phyloP scores from a whole-genome alignment of 1,140 invertebrate species.

The silkworm (Bombyx mori) region ASM3026992v2 NC_085124.1:12532001-12532500 shows the following conservation, averaged over 20 bases:
- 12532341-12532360: conserved; percentile 23
- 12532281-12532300: conserved; percentile 23
- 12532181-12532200: conserved; percentile 7
- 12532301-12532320: conserved; percentile 16
- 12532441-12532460: neutral
- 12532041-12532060: conserved; percentile 34
- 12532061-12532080: conserved; percentile 31
- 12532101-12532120: conserved; percentile 10
- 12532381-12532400: conserved; percentile 11
- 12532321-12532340: conserved; percentile 21
- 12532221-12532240: conserved; percentile 41
- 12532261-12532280: conserved; percentile 20
- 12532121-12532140: conserved; percentile 3
- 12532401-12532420: neutral
- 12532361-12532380: conserved; percentile 29
- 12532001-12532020: conserved; percentile 13
- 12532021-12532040: conserved; percentile 23
- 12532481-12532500: conserved; percentile 13
- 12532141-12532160: conserved; percentile 22
- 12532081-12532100: conserved; percentile 11
- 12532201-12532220: conserved; percentile 72
- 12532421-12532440: neutral
- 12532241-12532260: conserved; percentile 16
- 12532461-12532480: neutral
- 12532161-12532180: conserved; percentile 15